Percentiles rank a stretch among this genome's conserved stretches.
Conservation (phyloP, 64 coral and sea anemone genomes). For the Montipora cactus region DNA sequence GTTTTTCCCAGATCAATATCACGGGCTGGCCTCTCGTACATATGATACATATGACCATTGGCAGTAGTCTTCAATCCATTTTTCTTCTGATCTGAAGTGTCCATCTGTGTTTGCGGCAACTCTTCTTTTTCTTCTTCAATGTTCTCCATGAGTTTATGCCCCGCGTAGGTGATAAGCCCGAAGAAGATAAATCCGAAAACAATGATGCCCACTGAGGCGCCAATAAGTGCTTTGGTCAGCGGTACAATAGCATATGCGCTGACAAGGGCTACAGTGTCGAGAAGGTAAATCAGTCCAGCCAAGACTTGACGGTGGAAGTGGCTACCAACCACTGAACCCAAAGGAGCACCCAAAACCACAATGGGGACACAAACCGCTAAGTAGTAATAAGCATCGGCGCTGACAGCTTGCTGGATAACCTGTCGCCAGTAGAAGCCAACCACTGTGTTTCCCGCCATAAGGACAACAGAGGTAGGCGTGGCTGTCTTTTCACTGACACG, state of each 20-base stretch:
- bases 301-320: conserved; percentile 79
- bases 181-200: conserved; percentile 73
- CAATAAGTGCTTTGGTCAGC: conserved; percentile 34
- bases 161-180: conserved; percentile 42
- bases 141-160: conserved; percentile 37
- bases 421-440: conserved; percentile 83
- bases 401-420: conserved; percentile 58
- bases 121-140: conserved; percentile 30
- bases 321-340: conserved; percentile 73
- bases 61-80: neutral
- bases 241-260: conserved; percentile 56
- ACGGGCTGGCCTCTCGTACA: neutral
- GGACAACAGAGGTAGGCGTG: conserved; percentile 74
- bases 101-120: neutral
- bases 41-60: neutral
- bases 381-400: conserved; percentile 57
- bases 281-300: conserved; percentile 62
- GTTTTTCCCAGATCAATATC: conserved; percentile 26
- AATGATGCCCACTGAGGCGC: conserved; percentile 56
- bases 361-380: conserved; percentile 75
- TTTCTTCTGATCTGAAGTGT: neutral
- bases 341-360: conserved; percentile 73
- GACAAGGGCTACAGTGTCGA: conserved; percentile 65
- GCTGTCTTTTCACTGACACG: conserved; percentile 87
- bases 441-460: conserved; percentile 83